These are phyloP conservation scores for Drosophila recens DNA, from an alignment of 2,888 invertebrate genomes.

Conservation along the genomic window DNA sequence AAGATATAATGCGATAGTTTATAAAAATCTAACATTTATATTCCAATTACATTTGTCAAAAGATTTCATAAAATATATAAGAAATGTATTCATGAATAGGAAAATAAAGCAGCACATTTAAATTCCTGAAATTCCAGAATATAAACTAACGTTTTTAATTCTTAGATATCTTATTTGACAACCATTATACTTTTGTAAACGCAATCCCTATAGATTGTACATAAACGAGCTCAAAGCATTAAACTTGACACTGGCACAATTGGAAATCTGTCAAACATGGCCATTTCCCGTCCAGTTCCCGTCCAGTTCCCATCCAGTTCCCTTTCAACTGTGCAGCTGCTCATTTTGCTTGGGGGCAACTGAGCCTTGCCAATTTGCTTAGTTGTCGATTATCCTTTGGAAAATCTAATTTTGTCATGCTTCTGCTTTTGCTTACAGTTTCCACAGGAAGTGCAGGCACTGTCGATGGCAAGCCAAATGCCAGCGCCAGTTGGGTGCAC, in stretches of 20 bases:
- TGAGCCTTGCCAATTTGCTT: constrained; percentile 40
- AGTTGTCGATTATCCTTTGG: constrained; percentile 20
- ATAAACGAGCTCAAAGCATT: no score
- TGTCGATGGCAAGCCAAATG: constrained; percentile 9
- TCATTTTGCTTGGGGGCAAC: constrained; percentile 5
- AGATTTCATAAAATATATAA: background rate
- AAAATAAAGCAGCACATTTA: no score
- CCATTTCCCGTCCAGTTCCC: constrained; percentile 7
- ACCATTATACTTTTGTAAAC: no score
- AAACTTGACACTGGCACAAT: constrained; percentile 62
- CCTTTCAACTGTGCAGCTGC: constrained; percentile 1
- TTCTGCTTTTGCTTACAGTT: constrained; percentile 41
- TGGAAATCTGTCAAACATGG: constrained; percentile 63
- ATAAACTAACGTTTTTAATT: no score
- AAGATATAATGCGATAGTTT: background rate
- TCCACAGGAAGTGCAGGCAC: constrained; percentile 44
- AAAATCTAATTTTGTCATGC: constrained; percentile 16
- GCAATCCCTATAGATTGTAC: constrained; percentile 1
- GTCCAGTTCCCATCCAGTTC: background rate
- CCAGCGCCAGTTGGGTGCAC: constrained; percentile 81
- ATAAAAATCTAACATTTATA: background rate
- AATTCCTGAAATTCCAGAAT: no score
- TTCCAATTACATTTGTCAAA: background rate
- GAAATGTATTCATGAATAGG: background rate
- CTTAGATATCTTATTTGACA: no score